Evolutionary conservation across 2,888 invertebrate species (phyloP).

Genomic region (Formica aserva): DNA sequence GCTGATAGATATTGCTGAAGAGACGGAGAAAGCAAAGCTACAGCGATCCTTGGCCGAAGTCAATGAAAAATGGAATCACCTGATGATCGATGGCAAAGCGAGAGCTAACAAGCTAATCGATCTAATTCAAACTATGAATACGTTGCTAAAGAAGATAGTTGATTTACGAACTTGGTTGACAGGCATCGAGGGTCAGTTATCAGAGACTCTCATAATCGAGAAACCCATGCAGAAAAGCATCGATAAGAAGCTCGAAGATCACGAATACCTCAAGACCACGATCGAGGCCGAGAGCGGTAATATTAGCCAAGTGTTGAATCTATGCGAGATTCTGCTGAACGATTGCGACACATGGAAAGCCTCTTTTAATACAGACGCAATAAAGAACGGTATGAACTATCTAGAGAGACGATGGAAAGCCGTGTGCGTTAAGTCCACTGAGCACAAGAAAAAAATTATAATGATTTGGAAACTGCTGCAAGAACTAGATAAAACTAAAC

Average conservation of each 20-base stretch:
- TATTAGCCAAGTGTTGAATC: constrained; percentile 92
- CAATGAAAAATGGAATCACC: constrained; percentile 90
- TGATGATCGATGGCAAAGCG: constrained; percentile 89
- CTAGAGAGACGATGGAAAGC: constrained; percentile 93
- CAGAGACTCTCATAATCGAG: constrained; percentile 90
- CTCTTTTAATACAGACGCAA: constrained; percentile 90
- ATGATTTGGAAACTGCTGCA: constrained; percentile 88
- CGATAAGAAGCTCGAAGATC: constrained; percentile 90
- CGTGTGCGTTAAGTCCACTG: constrained; percentile 91
- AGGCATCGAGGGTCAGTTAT: constrained; percentile 90
- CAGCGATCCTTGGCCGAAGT: constrained; percentile 88
- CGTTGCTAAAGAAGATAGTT: constrained; percentile 90
- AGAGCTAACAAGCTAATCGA: constrained; percentile 91
- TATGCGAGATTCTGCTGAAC: constrained; percentile 92
- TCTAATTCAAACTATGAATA: constrained; percentile 90
- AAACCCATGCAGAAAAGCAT: constrained; percentile 89
- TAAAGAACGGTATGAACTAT: constrained; percentile 90
- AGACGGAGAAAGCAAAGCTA: constrained; percentile 87
- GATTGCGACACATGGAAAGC: constrained; percentile 91
- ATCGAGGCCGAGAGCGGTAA: constrained; percentile 93
- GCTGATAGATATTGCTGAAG: constrained; percentile 89
- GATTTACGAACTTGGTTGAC: constrained; percentile 91
- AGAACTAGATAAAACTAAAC: constrained; percentile 87
- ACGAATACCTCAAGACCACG: constrained; percentile 91
- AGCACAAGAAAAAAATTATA: constrained; percentile 90